Percentiles rank a stretch among this genome's conserved stretches.
Conservation (phyloP, 2,888 invertebrate species). For the Volucella inanis region DNA sequence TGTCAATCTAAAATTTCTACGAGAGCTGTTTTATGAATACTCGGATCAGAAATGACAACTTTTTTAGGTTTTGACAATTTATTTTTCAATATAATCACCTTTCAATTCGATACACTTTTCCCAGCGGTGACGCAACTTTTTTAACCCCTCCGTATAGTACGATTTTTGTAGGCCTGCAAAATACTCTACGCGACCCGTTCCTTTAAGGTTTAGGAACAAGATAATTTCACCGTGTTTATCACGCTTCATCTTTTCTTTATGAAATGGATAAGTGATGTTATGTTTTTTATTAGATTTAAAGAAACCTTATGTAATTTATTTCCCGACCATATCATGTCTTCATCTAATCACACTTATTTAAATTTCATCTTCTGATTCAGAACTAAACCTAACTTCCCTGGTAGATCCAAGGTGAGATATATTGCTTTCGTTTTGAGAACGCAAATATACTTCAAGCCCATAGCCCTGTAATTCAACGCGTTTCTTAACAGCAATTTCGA, state of each 20-base stretch:
- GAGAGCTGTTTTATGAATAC: too few species aligned
- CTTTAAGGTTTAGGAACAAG: too few species aligned
- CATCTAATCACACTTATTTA: conserved; percentile 93
- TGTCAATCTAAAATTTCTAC: too few species aligned
- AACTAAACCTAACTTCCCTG: conserved; percentile 88
- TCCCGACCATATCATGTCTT: conserved; percentile 93
- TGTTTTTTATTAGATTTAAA: conserved; percentile 95
- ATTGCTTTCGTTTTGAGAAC: conserved; percentile 85
- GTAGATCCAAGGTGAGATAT: conserved; percentile 83
- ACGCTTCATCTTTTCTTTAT: conserved; percentile 94
- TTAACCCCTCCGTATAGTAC: too few species aligned
- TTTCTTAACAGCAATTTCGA: conserved; percentile 88
- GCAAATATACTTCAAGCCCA: conserved; percentile 90
- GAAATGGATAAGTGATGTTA: conserved; percentile 98
- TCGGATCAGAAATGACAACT: too few species aligned
- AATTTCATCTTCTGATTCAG: conserved; percentile 91
- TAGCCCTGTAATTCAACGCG: conserved; percentile 90
- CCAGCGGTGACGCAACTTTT: too few species aligned
- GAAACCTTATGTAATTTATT: conserved; percentile 88
- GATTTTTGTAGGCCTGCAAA: too few species aligned
- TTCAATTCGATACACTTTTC: too few species aligned
- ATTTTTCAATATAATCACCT: too few species aligned
- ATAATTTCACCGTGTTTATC: conserved; percentile 99
- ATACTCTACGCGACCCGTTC: too few species aligned
- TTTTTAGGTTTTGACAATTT: too few species aligned